Percentiles rank a stretch among this genome's conserved stretches.
These are phyloP conservation scores for Melopsittacus undulatus DNA, from an alignment of 2,797 vertebrate species.

Conservation along the genomic window DNA sequence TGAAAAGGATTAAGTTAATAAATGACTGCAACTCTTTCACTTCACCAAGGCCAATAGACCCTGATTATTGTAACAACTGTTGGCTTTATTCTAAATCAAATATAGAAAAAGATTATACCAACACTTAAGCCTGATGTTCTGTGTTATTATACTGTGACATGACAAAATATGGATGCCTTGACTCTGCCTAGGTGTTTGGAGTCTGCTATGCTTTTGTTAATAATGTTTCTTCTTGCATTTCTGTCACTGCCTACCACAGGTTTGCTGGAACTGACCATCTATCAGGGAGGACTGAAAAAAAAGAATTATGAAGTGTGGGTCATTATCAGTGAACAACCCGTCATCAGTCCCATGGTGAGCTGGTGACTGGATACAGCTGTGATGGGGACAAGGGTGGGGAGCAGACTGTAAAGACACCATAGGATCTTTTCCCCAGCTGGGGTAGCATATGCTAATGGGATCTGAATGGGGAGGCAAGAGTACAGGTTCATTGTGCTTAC, in stretches of 20 bases:
- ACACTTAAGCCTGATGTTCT: background rate
- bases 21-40: background rate
- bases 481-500: background rate
- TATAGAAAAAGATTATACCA: background rate
- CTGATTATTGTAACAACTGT: background rate
- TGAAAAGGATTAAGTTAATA: conserved; percentile 1
- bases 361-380: conserved; percentile 45
- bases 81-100: conserved; percentile 6
- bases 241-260: background rate
- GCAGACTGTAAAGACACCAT: background rate
- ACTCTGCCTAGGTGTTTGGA: background rate
- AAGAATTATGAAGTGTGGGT: conserved; percentile 31
- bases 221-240: background rate
- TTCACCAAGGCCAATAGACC: background rate
- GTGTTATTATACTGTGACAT: background rate
- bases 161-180: background rate
- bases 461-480: background rate
- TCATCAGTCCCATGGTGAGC: background rate
- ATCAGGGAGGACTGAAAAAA: background rate
- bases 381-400: background rate
- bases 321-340: conserved; percentile 12
- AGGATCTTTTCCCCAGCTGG: background rate
- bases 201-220: background rate
- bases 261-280: background rate
- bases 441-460: background rate